phyloP scores from a whole-genome alignment of 2,888 invertebrate genomes.

The Vesta saturnalis region DNA sequence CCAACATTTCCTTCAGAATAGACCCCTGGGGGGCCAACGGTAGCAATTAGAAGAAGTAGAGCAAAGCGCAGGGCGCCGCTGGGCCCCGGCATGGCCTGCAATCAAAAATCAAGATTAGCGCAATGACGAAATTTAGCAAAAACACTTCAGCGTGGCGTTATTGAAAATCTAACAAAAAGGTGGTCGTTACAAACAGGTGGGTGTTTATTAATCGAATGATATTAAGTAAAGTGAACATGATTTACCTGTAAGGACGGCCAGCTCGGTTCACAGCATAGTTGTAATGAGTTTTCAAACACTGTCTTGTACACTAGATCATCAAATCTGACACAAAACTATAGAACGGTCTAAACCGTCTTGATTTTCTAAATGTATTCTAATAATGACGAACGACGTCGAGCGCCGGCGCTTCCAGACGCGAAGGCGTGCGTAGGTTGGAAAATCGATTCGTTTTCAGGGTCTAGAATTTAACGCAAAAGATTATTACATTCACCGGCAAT shows the following conservation, averaged over 20 bases:
- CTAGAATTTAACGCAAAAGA: slow-evolving; percentile 34
- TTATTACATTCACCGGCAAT: slow-evolving; percentile 12
- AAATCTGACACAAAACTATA: slow-evolving; percentile 40
- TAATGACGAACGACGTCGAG: slow-evolving; percentile 43
- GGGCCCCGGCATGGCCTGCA: slow-evolving; percentile 63
- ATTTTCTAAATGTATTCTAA: slow-evolving; percentile 46
- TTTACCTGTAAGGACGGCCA: slow-evolving; percentile 42
- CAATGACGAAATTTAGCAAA: neutral
- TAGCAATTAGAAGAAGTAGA: slow-evolving; percentile 55
- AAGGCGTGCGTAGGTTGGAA: slow-evolving; percentile 57
- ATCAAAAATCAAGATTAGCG: slow-evolving; percentile 27
- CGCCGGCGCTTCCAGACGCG: slow-evolving; percentile 52
- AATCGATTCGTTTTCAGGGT: slow-evolving; percentile 52
- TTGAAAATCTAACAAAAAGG: neutral
- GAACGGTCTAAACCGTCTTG: slow-evolving; percentile 47
- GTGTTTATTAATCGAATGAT: slow-evolving; percentile 45
- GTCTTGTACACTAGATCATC: slow-evolving; percentile 43
- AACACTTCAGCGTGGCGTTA: neutral
- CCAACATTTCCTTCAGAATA: slow-evolving; percentile 74
- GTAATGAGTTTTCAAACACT: slow-evolving; percentile 40
- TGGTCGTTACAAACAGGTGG: slow-evolving; percentile 50
- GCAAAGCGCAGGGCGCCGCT: slow-evolving; percentile 56
- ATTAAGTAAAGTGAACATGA: neutral
- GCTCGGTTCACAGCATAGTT: slow-evolving; percentile 51
- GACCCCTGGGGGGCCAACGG: slow-evolving; percentile 60